A percentile compares a stretch with the other conserved stretches of the same genome.
Evolutionary conservation across 1,140 invertebrate genomes (phyloP).

Genomic region (Cyrtorhinus lividipennis): DNA sequence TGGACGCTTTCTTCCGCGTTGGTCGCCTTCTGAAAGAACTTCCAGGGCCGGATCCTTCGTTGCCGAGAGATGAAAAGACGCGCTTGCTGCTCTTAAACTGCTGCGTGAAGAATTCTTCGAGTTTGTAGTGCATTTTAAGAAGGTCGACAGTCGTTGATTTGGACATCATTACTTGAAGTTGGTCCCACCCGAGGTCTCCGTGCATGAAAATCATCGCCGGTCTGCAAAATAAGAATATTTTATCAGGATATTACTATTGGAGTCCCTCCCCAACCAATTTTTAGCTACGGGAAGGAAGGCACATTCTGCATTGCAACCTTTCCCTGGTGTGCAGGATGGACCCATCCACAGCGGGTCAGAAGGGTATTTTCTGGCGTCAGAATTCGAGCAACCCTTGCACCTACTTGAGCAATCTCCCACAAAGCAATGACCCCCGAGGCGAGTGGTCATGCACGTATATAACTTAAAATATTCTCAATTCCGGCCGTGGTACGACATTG

Average conservation of each 20-base stretch:
- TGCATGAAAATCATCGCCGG: constrained; percentile 86
- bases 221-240: constrained; percentile 37
- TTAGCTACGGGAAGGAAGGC: too few species aligned
- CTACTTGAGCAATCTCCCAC: too few species aligned
- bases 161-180: constrained; percentile 89
- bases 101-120: constrained; percentile 93
- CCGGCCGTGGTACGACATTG: too few species aligned
- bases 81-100: constrained; percentile 87
- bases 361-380: too few species aligned
- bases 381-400: too few species aligned
- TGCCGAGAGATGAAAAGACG: constrained; percentile 61
- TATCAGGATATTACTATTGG: background rate
- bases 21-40: constrained; percentile 17
- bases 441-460: too few species aligned
- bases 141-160: constrained; percentile 92
- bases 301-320: too few species aligned
- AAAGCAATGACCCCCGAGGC: too few species aligned
- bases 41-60: constrained; percentile 3
- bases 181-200: constrained; percentile 85
- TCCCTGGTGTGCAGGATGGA: too few species aligned
- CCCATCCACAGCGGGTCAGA: too few species aligned
- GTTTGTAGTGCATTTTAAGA: constrained; percentile 88
- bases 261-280: background rate
- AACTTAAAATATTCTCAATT: too few species aligned
- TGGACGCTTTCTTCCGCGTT: constrained; percentile 16